A percentile compares a stretch with the other conserved stretches of the same genome.
Conservation (phyloP, 2,797 vertebrate species). For the Onychomys torridus region DNA sequence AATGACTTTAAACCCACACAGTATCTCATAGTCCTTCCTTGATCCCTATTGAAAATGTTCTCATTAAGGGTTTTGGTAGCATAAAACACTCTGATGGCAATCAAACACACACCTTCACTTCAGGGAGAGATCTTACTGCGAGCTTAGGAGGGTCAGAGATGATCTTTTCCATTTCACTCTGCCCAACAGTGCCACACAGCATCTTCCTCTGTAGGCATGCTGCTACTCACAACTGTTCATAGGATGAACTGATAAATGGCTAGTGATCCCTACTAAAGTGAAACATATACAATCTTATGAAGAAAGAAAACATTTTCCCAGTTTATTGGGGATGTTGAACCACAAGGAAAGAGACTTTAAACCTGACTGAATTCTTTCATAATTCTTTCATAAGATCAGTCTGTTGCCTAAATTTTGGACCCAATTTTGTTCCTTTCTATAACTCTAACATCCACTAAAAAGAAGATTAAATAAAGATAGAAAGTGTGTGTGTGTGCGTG, state of each 20-base stretch:
- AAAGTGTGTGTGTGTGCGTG: background rate
- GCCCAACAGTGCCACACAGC: background rate
- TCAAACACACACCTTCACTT: background rate
- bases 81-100: background rate
- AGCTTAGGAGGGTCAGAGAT: background rate
- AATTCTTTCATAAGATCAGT: background rate
- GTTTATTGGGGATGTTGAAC: background rate
- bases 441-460: background rate
- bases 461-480: background rate
- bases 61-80: background rate
- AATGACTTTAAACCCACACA: background rate
- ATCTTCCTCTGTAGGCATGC: background rate
- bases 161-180: background rate
- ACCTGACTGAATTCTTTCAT: background rate
- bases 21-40: background rate
- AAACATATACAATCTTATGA: background rate
- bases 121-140: background rate
- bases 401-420: background rate
- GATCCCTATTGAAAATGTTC: background rate
- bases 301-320: conserved; percentile 37
- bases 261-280: background rate
- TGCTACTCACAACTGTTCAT: background rate
- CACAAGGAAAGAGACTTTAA: background rate
- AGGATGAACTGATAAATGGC: background rate
- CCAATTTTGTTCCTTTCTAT: conserved; percentile 1